Evolutionary conservation across 2,888 invertebrate species (phyloP).

Genomic region (Morinoia aosen): DNA sequence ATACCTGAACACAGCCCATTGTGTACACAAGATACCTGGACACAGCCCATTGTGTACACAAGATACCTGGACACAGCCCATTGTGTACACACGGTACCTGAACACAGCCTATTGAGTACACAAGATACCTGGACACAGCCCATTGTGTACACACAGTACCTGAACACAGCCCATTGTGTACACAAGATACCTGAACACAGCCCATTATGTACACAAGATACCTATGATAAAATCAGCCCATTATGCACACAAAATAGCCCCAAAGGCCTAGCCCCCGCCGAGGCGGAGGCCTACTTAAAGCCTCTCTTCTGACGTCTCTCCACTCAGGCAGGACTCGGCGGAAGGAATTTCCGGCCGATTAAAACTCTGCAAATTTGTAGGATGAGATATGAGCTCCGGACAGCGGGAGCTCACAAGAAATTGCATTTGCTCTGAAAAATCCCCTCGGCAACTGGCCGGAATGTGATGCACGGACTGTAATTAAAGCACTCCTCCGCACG

Average conservation of each 20-base stretch:
- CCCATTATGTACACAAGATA: no score
- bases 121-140: no score
- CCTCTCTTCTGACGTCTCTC: neutral
- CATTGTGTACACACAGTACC: no score
- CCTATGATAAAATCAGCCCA: neutral
- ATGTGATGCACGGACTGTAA: conserved; percentile 9
- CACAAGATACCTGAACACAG: no score
- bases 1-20: no score
- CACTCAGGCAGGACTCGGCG: neutral
- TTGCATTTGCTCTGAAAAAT: neutral
- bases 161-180: no score
- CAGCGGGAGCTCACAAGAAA: conserved; percentile 3
- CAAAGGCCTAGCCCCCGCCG: neutral
- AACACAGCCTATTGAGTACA: no score
- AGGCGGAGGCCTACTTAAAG: neutral
- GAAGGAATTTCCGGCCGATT: conserved; percentile 33
- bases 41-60: no score
- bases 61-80: no score
- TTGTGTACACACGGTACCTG: no score
- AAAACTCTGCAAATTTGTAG: conserved; percentile 13
- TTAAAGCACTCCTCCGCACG: neutral
- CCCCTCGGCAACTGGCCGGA: neutral
- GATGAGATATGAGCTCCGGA: conserved; percentile 7
- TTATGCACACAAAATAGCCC: neutral
- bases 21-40: no score